Evolutionary conservation across 2,113 vertebrate genomes (phyloP), one percentile per base, ranked within the genome.

Genomic region (Peromyscus maniculatus): DNA sequence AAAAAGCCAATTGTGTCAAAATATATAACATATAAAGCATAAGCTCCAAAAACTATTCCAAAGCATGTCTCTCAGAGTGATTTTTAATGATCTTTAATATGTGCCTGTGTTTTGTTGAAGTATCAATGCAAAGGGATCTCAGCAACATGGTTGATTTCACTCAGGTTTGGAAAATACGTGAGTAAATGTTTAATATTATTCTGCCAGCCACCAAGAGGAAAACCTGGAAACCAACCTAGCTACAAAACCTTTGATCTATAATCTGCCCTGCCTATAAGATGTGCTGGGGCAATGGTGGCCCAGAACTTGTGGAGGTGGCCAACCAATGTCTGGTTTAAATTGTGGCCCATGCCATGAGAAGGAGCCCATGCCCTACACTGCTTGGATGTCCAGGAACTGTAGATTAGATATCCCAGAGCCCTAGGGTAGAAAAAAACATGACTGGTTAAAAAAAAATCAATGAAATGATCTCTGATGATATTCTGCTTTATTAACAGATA

Each of bases 141-240:
- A 31, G 64, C 52, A 57, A 78, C n/a, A 96, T 74, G 92, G 15
- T 0, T 78, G 17, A 89, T 82, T 92, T 92, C 87, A 95, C 57
- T 91, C 49, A 75, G 26, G 1, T 94, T 74, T 75, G 19, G 28
- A 71, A 91, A 91, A 95, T 3, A 1, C 36, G 4, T 26, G 19
- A 71, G 84, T 82, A 89, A 62, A 94, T 74, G 92, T 91, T 97
- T 71, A 93, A 36, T 26, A 67, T 91, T 64, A 64, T 64, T 64
- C 62, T 64, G 62, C 24, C 26, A 7, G 22, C 22, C 24, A 64
- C 22, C 62, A 64, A 64, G 24, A 64, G 62, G 26, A 22, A 24
- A 64, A 64, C 62, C 62, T 64, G 8, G 33, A n/a, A 6, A 71
- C 33, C 33, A 36, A 17, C 33, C 33, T n/a, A 71, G 36, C 16